Conservation (phyloP, 2,113 vertebrate genomes). For the Phrynosoma blainvillii region DNA sequence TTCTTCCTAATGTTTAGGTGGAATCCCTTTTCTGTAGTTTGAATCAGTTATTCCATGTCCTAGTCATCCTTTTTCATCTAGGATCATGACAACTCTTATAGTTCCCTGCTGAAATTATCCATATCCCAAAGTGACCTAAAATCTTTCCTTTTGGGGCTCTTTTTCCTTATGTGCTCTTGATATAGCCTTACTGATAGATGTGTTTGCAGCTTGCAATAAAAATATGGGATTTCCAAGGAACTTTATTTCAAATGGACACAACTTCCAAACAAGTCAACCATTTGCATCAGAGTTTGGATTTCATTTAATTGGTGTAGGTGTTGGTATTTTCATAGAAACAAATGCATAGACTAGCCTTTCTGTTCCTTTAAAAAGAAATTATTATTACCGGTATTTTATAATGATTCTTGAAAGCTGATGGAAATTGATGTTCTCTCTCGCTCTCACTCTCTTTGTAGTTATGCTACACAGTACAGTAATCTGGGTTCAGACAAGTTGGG, state of each 20-base stretch:
- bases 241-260: not conserved
- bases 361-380: constrained; percentile 50
- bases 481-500: constrained; percentile 72
- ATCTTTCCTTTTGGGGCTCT: too few species aligned
- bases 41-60: too few species aligned
- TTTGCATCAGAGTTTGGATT: constrained; percentile 23
- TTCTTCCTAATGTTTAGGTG: too few species aligned
- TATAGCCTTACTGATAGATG: not conserved
- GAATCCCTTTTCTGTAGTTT: too few species aligned
- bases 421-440: too few species aligned
- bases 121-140: not conserved
- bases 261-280: constrained; percentile 26
- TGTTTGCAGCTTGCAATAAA: not conserved
- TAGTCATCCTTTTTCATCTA: too few species aligned
- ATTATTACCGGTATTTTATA: constrained; percentile 54
- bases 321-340: constrained; percentile 27
- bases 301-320: not conserved
- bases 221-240: not conserved
- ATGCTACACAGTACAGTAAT: constrained; percentile 58
- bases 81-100: not conserved
- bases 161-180: too few species aligned
- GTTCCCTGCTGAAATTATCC: not conserved
- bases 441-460: constrained; percentile 36
- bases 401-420: constrained; percentile 37
- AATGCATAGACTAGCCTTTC: constrained; percentile 44